Percentiles rank a stretch among this genome's conserved stretches.
Conservation (phyloP, 2,888 invertebrate species). For the Chromoteleia sp. region DNA sequence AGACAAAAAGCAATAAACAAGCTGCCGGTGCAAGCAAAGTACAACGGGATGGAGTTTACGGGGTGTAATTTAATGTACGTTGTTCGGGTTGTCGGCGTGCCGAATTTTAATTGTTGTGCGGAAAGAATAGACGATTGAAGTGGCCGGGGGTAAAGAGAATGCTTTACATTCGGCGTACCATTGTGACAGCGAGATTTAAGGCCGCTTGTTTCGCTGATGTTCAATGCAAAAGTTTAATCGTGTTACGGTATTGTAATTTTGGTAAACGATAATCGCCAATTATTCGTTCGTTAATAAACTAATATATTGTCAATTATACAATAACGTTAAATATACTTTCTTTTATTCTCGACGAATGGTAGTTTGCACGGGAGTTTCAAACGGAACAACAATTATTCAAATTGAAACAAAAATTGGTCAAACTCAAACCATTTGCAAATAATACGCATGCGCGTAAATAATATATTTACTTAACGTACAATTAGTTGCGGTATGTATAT, state of each 20-base stretch:
- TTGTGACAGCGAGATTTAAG: background rate
- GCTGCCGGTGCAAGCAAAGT: constrained; percentile 23
- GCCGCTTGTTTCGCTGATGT: background rate
- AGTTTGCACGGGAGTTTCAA: background rate
- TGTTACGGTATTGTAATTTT: no score
- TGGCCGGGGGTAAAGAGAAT: background rate
- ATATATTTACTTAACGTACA: constrained; percentile 9
- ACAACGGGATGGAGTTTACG: background rate
- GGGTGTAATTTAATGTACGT: constrained; percentile 36
- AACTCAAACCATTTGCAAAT: background rate
- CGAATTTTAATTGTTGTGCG: constrained; percentile 18
- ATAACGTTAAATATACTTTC: no score
- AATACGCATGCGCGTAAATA: background rate
- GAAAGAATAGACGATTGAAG: constrained; percentile 1
- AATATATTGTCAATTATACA: no score
- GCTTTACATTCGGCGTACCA: background rate
- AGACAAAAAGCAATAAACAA: no score
- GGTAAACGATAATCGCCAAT: no score
- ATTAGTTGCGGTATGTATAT: background rate
- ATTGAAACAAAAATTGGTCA: background rate
- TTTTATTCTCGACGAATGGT: no score
- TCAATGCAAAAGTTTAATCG: no score
- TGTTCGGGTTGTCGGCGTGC: constrained; percentile 24
- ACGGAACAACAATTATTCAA: background rate
- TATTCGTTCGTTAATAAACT: no score